These are phyloP conservation scores for Stegana nigrithorax DNA, from an alignment of 2,888 invertebrate genomes.

Conservation along the genomic window DNA sequence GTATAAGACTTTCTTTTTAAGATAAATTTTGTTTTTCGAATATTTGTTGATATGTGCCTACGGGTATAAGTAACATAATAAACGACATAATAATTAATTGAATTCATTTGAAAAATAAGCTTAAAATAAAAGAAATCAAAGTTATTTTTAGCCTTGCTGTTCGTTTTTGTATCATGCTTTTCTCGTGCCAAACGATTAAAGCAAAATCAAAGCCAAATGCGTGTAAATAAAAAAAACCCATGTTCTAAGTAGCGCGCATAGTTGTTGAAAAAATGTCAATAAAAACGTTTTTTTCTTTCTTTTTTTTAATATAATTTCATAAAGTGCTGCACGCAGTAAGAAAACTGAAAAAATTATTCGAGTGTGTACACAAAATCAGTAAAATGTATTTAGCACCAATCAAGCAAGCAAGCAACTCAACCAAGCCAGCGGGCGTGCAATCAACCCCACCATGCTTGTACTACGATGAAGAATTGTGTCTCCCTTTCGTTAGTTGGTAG, in stretches of 20 bases:
- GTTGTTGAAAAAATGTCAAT: background rate
- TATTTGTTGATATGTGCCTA: no score
- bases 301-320: no score
- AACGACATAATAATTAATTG: constrained; percentile 7
- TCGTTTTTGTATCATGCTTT: no score
- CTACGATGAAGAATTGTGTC: no score
- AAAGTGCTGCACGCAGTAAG: no score
- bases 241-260: background rate
- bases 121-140: background rate
- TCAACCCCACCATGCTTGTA: constrained; percentile 39
- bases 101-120: constrained; percentile 3
- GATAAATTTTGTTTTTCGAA: background rate
- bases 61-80: background rate
- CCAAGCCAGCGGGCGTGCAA: constrained; percentile 16
- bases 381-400: constrained; percentile 25
- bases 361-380: constrained; percentile 59
- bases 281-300: background rate
- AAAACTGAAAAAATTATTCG: constrained; percentile 34
- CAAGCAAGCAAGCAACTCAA: constrained; percentile 3
- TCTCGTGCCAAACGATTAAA: background rate
- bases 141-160: no score
- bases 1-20: background rate
- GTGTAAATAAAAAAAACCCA: background rate
- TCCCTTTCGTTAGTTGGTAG: background rate
- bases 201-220: background rate